These are phyloP conservation scores for Pocillopora damicornis DNA, from an alignment of 64 coral and sea anemone genomes.

Conservation along the genomic window DNA sequence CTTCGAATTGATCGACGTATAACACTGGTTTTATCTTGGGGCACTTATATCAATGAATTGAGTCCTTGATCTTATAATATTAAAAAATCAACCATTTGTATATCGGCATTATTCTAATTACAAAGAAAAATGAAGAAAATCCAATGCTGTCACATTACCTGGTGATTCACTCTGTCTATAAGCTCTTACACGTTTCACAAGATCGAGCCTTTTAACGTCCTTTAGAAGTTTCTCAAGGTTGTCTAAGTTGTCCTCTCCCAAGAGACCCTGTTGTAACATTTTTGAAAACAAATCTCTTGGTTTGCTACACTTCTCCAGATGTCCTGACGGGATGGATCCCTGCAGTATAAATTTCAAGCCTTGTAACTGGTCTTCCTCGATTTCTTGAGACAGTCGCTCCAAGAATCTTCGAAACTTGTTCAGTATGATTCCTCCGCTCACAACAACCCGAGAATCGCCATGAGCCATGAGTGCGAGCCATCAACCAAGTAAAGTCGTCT, in stretches of 20 bases:
- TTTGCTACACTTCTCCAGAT: neutral
- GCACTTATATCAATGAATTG: no score
- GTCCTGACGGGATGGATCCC: neutral
- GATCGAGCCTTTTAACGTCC: neutral
- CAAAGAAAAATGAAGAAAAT: no score
- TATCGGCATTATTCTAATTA: no score
- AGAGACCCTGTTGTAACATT: neutral
- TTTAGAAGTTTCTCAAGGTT: neutral
- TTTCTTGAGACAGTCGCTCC: slow-evolving; percentile 15
- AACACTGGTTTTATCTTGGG: no score
- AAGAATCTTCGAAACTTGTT: neutral
- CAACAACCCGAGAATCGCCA: neutral
- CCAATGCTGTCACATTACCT: no score
- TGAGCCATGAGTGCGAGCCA: neutral
- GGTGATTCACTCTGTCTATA: neutral
- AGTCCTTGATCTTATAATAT: no score
- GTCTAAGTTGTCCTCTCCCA: slow-evolving; percentile 8
- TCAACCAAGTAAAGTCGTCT: no score
- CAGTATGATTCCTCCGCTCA: neutral
- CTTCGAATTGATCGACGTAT: no score
- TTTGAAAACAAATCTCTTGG: neutral
- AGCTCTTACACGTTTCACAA: neutral
- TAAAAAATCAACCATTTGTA: no score
- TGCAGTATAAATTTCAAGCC: slow-evolving; percentile 1
- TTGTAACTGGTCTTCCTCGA: neutral